Base-by-base conservation (phyloP, 2,888 invertebrate genomes). In the Callyntrura sp. region DNA sequence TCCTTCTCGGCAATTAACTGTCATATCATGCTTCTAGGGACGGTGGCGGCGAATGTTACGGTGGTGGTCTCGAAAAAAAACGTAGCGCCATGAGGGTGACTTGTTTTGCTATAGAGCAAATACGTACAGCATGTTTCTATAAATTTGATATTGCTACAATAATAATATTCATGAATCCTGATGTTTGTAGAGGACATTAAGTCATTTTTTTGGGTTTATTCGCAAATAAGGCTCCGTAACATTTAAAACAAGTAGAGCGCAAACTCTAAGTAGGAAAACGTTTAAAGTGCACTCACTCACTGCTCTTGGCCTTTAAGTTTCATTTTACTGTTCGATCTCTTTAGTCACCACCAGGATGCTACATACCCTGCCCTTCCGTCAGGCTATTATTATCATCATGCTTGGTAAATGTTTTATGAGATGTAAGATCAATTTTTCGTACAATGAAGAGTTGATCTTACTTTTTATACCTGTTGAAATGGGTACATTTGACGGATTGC, bases 241-340 rank as follows among this genome's bases (percentile, higher is more conserved):
- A 86, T 86, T 86, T 11, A 86, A 86, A 86, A 28, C 12, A 65
- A 86, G 20, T 51, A 86, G 86, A 86, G 55, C 78, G 20, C 28
- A 78, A 55, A 25, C 28, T n/a, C 5, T 55, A 25, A 25, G 35
- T 55, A 35, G 78, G n/a, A 78, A 51, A 28, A 55, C 3, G 25
- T 43, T 51, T 55, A 51, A 9, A 12, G 35, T 35, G 28, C 28
- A 20, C 43, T 45, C 25, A n/a, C 17, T 28, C 20, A 35, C 35
- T 35, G 35, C 35, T 35, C 35, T 76, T 51, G 20, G 25, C 25
- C 48, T 11, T 25, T 2, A 73, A n/a, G 48, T 43, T 68, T 9
- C 1, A n/a, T 14, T n/a, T 73, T 76, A 51, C 76, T 51, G 48
- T 51, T 51, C 70, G n/a, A 76, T 51, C 48, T 76, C 25, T 48